Percentiles rank a stretch among this genome's conserved stretches.
These are phyloP conservation scores for Hyla sarda DNA, from an alignment of 2,113 vertebrate genomes.

Conservation along the genomic window DNA sequence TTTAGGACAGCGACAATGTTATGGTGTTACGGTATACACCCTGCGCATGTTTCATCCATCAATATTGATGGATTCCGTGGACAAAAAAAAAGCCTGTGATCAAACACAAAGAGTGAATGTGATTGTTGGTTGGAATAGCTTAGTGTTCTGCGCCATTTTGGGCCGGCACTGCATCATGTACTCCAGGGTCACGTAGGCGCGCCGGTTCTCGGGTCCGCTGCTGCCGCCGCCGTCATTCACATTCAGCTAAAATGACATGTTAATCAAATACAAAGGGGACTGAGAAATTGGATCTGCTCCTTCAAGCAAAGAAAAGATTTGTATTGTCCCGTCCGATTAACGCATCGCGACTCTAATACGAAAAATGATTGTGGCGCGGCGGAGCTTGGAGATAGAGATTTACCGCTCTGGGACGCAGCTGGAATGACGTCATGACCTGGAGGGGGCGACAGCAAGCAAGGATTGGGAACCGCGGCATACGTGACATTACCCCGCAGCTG, in stretches of 20 bases:
- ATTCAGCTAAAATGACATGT: constrained; percentile 30
- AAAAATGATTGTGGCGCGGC: neutral
- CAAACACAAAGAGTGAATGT: too few species aligned
- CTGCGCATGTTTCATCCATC: too few species aligned
- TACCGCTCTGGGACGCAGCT: neutral
- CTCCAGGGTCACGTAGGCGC: constrained; percentile 1
- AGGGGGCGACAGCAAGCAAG: too few species aligned
- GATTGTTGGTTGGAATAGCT: too few species aligned
- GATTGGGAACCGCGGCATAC: too few species aligned
- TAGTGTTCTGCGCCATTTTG: too few species aligned
- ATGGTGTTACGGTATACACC: too few species aligned
- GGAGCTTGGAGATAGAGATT: neutral
- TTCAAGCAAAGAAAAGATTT: constrained; percentile 29
- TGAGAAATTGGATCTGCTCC: constrained; percentile 46
- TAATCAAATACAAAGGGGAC: constrained; percentile 40
- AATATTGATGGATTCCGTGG: too few species aligned
- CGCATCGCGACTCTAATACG: neutral
- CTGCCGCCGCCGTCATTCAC: neutral
- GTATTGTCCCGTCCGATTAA: constrained; percentile 37
- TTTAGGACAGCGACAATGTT: too few species aligned
- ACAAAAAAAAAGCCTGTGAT: too few species aligned
- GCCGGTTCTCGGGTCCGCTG: neutral
- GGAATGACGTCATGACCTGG: neutral
- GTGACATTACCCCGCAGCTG: too few species aligned
- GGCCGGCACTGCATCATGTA: too few species aligned